phyloP scores from a whole-genome alignment of 35 echinoderm and acorn worm genomes.

The Ophiothrix spiculata region DNA sequence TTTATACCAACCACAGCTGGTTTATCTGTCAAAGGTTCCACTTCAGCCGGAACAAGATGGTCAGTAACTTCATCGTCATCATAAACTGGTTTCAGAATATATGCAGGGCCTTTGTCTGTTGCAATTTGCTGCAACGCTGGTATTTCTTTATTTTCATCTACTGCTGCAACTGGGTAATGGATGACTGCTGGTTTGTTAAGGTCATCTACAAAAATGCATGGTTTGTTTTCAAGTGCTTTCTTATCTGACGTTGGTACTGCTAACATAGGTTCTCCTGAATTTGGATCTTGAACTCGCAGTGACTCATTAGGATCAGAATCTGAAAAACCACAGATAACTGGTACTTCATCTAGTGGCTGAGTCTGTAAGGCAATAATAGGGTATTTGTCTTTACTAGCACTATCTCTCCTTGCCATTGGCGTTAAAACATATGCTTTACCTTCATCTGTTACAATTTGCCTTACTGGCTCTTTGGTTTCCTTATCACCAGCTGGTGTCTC shows the following conservation, averaged over 20 bases:
- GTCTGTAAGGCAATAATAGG: not conserved
- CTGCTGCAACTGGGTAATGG: constrained; percentile 7
- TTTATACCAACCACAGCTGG: not conserved
- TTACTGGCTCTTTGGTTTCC: too few species aligned
- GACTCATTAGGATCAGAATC: not conserved
- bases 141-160: not conserved
- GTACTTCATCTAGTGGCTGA: constrained; percentile 4
- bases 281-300: constrained; percentile 33
- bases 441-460: constrained; percentile 45
- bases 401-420: not conserved
- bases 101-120: constrained; percentile 29
- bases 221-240: constrained; percentile 9
- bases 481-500: not conserved
- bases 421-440: constrained; percentile 46
- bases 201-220: not conserved
- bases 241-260: constrained; percentile 31
- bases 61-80: not conserved
- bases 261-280: constrained; percentile 34
- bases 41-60: not conserved
- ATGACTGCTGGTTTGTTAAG: constrained; percentile 22
- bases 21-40: not conserved
- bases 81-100: constrained; percentile 7
- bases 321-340: not conserved
- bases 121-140: constrained; percentile 16
- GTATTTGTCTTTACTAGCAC: constrained; percentile 3